phyloP scores from a whole-genome alignment of 2,888 invertebrate genomes.

The Cecidostiba fungosa region DNA sequence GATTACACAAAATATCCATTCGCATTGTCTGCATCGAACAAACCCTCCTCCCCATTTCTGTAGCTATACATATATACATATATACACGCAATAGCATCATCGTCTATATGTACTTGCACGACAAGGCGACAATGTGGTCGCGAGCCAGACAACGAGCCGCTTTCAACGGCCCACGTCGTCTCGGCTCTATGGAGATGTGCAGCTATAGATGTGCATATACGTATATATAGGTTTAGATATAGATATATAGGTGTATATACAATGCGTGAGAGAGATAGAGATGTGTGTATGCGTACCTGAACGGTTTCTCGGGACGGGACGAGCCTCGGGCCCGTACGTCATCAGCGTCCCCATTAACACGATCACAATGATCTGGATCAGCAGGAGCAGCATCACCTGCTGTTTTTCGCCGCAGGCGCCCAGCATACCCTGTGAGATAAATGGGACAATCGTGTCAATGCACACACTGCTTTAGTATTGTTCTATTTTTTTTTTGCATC shows the following conservation, averaged over 20 bases:
- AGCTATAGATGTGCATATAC: neutral
- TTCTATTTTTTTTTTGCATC: neutral
- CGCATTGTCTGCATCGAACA: slow-evolving; percentile 10
- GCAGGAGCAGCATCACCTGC: slow-evolving; percentile 79
- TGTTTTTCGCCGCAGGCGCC: slow-evolving; percentile 66
- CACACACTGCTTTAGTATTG: neutral
- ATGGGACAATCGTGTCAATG: neutral
- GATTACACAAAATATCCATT: slow-evolving; percentile 14
- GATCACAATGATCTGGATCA: slow-evolving; percentile 81
- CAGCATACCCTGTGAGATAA: slow-evolving; percentile 9
- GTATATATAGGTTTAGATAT: neutral
- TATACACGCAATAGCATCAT: neutral
- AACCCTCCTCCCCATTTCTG: neutral
- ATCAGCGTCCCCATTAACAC: slow-evolving; percentile 81
- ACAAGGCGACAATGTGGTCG: slow-evolving; percentile 17
- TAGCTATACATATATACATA: neutral
- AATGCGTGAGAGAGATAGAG: neutral
- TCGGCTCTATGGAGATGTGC: neutral
- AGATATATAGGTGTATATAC: neutral
- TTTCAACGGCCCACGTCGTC: neutral
- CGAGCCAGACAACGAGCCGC: slow-evolving; percentile 32
- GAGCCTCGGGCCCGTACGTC: slow-evolving; percentile 79
- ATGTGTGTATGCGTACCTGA: slow-evolving; percentile 64
- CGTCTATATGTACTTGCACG: neutral
- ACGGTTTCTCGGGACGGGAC: slow-evolving; percentile 65